Base-by-base conservation (phyloP, 2,888 invertebrate genomes). In the Nemurella pictetii region DNA sequence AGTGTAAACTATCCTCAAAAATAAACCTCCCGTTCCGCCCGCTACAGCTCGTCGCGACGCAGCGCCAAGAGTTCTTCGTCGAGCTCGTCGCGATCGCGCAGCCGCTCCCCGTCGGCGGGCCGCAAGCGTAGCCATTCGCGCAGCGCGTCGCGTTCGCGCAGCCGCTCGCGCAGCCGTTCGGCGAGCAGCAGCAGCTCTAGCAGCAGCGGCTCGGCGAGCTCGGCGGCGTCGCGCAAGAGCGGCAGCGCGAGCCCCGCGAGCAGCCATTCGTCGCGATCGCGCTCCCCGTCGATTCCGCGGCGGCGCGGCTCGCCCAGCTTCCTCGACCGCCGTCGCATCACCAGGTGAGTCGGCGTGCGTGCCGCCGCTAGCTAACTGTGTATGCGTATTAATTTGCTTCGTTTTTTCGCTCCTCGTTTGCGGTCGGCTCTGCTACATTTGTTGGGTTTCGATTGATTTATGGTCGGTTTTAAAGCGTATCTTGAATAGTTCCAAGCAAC, bases 301-400 rank as follows among this genome's bases (percentile, higher is more conserved):
- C 94, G 98, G 86, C 95, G 96, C 88, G 98, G 98, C 77, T 98
- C 98, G 85, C 98, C 98, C 27, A 97, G 97, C 90, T 98, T 98
- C 91, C 92, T 98, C 86, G 98, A 98, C 91, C 93, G 97, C 88
- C 93, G 98, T 85, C 94, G 98, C 88, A 98, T 98, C 89, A 98
- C 98, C 88, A 98, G 98, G 98, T 98, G 94, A 91, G 81, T 20
- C 2, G 9, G 2, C 55, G 55, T 55, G 55, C 2, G 20, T 20
- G 55, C 35, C 12, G 9, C 20, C 20, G 9, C 55, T 55, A 20
- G 55, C 55, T 55, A 2, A 20, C 9, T 55, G 55, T 55, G 9
- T 55, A 7, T 20, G 20, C 55, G 55, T 55, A 55, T 55, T 55
- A 55, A 20, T 55, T 55, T 55, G 55, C 55, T 55, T 55, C 12